Conservation (phyloP, 1,140 invertebrate genomes). For the Megalopta genalis region DNA sequence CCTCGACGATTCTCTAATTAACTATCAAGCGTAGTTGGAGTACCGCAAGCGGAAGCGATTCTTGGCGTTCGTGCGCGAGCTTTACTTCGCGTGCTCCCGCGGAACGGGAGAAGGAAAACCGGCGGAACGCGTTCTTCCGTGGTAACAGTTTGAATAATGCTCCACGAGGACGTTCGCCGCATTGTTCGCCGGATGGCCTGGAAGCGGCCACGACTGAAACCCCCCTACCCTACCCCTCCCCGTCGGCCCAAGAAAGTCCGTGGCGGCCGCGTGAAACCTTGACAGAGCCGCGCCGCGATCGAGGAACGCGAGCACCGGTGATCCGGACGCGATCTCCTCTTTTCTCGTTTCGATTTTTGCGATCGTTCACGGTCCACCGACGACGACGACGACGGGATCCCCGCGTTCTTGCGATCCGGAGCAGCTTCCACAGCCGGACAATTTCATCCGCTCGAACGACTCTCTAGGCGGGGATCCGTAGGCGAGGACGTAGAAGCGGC, state of each 20-base stretch:
- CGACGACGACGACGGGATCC: neutral
- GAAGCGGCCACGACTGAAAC: neutral
- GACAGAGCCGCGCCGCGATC: no score
- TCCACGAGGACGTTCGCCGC: constrained; percentile 36
- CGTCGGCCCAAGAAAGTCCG: neutral
- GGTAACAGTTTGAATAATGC: constrained; percentile 56
- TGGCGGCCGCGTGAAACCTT: neutral
- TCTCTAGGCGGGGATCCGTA: neutral
- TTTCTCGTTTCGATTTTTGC: constrained; percentile 7
- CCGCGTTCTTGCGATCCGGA: constrained; percentile 9
- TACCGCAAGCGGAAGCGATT: constrained; percentile 74
- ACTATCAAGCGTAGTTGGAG: constrained; percentile 57
- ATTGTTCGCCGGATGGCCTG: constrained; percentile 35
- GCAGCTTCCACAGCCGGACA: neutral
- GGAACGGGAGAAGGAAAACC: constrained; percentile 48
- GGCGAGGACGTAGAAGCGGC: neutral
- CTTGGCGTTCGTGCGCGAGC: constrained; percentile 40
- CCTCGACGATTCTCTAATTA: constrained; percentile 72
- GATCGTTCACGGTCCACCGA: constrained; percentile 25
- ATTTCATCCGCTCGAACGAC: constrained; percentile 9
- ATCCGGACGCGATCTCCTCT: neutral
- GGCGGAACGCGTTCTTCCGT: constrained; percentile 56
- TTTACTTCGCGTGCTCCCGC: constrained; percentile 58
- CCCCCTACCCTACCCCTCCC: no score
- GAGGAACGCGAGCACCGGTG: neutral